phyloP scores from a whole-genome alignment of 2,888 invertebrate genomes.

The Thelaira solivaga region DNA sequence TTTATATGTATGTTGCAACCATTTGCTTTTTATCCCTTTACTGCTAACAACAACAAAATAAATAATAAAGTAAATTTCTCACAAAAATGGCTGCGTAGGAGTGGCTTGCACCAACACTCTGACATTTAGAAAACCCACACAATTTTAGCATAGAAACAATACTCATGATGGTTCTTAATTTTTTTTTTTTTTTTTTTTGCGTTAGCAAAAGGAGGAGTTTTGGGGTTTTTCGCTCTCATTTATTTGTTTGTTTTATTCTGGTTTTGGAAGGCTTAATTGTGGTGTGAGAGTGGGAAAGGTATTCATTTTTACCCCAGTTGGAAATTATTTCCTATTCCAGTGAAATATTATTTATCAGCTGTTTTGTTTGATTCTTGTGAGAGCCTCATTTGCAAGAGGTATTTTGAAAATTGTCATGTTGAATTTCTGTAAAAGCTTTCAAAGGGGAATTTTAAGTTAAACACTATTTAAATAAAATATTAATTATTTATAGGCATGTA shows the following conservation, averaged over 20 bases:
- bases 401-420: no score
- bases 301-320: slow-evolving; percentile 36
- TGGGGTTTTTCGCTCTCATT: background rate
- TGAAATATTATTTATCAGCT: slow-evolving; percentile 36
- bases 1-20: slow-evolving; percentile 27
- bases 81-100: slow-evolving; percentile 77
- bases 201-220: slow-evolving; percentile 53
- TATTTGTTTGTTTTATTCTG: background rate
- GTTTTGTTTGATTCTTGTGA: background rate
- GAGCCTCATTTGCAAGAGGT: background rate
- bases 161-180: no score
- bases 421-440: background rate
- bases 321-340: background rate
- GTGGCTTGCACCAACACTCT: slow-evolving; percentile 68
- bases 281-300: background rate
- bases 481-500: no score
- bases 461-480: no score
- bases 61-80: slow-evolving; percentile 59
- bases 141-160: background rate
- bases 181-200: background rate
- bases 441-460: background rate
- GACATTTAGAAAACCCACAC: slow-evolving; percentile 35
- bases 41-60: background rate
- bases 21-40: slow-evolving; percentile 60
- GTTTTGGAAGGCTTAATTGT: background rate